Percentiles rank a stretch among this genome's conserved stretches.
Evolutionary conservation across 2,888 invertebrate genomes (phyloP).

Genomic region (Lithosia quadra): DNA sequence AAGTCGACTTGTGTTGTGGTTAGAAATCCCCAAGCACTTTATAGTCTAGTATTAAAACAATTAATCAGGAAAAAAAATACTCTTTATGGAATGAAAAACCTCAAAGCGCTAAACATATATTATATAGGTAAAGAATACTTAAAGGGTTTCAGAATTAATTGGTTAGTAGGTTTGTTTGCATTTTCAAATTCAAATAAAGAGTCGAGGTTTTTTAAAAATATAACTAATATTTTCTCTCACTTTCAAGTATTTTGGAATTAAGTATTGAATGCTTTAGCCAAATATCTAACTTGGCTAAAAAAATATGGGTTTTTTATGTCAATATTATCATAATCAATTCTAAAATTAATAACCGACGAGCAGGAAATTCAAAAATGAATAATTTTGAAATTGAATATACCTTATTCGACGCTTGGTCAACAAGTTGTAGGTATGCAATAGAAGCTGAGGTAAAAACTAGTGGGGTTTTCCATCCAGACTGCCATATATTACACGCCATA

Average conservation of each 20-base stretch:
- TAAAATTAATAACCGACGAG: too few relatives aligned
- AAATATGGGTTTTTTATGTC: too few relatives aligned
- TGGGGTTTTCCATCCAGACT: conserved; percentile 10
- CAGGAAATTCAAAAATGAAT: too few relatives aligned
- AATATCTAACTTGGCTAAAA: too few relatives aligned
- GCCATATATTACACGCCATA: conserved; percentile 42
- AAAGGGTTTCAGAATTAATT: background rate
- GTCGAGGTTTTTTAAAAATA: background rate
- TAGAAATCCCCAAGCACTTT: background rate
- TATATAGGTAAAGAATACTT: background rate
- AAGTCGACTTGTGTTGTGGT: background rate
- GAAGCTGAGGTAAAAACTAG: background rate
- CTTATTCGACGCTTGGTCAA: background rate
- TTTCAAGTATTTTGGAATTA: too few relatives aligned
- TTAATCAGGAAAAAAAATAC: background rate
- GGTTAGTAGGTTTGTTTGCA: background rate
- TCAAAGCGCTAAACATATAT: background rate
- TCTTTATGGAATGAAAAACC: background rate
- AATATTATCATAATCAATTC: too few relatives aligned
- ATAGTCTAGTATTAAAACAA: background rate
- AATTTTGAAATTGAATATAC: too few relatives aligned
- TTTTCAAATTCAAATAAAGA: too few relatives aligned
- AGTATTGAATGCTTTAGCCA: too few relatives aligned
- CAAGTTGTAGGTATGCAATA: background rate
- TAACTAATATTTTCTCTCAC: too few relatives aligned